Conservation (phyloP, 2,113 vertebrate species). For the Aegotheles bennettii region DNA sequence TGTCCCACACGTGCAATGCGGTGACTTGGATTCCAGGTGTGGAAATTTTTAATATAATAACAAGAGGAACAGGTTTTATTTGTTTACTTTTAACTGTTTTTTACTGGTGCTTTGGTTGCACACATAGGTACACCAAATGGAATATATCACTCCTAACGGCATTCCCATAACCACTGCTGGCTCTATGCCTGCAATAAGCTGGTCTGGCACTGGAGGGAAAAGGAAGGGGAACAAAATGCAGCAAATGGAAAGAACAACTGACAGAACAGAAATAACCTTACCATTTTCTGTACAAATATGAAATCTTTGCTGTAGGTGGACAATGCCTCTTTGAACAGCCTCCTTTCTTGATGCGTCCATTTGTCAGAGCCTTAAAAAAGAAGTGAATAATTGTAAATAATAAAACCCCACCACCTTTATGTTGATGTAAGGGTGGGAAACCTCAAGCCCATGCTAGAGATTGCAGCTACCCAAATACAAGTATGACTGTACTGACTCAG, state of each 20-base stretch:
- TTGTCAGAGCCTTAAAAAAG: conserved; percentile 82
- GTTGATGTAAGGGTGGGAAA: not conserved
- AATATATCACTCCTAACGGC: accelerated
- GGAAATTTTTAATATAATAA: not conserved
- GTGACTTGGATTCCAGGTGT: not conserved
- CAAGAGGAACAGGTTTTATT: not conserved
- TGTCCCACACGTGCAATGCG: not conserved
- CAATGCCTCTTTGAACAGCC: conserved; percentile 81
- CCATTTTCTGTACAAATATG: conserved; percentile 84
- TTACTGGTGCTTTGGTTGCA: not conserved
- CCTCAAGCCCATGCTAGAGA: not conserved
- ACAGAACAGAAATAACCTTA: conserved; percentile 46
- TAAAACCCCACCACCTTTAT: not conserved
- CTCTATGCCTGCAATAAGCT: not conserved
- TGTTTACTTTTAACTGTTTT: not conserved
- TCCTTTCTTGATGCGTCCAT: conserved; percentile 83
- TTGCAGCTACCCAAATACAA: not conserved
- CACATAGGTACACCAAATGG: not conserved
- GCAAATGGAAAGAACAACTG: not conserved
- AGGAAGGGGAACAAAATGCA: not conserved
- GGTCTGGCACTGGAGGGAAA: not conserved
- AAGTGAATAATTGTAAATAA: not conserved
- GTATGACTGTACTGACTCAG: not conserved
- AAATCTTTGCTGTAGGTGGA: conserved; percentile 87
- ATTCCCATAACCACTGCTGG: not conserved